Percentiles rank a stretch among this genome's conserved stretches.
These are phyloP conservation scores for Belonocnema kinseyi DNA, from an alignment of 1,140 invertebrate genomes.

Conservation along the genomic window DNA sequence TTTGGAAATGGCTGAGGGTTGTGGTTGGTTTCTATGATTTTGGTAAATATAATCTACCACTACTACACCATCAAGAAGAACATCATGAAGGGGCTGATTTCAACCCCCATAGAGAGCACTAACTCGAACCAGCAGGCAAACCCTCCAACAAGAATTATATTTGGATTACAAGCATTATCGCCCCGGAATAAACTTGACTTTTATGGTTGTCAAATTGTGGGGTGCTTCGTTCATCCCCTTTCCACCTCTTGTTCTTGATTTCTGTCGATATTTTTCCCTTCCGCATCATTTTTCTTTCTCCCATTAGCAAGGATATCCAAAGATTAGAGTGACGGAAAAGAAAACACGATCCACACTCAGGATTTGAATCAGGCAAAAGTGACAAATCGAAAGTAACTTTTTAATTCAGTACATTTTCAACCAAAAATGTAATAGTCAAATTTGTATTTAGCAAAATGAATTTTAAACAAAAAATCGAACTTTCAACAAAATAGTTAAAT, in stretches of 20 bases:
- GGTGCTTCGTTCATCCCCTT: slow-evolving; percentile 49
- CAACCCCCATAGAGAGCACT: slow-evolving; percentile 50
- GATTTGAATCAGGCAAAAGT: too few relatives aligned
- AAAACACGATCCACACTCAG: too few relatives aligned
- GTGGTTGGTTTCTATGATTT: slow-evolving; percentile 62
- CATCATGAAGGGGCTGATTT: slow-evolving; percentile 50
- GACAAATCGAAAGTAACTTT: too few relatives aligned
- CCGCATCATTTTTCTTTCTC: not conserved
- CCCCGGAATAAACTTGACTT: slow-evolving; percentile 74
- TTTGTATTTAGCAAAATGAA: too few relatives aligned
- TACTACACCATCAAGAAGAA: slow-evolving; percentile 40
- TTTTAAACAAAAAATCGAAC: too few relatives aligned
- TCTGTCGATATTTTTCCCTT: slow-evolving; percentile 26
- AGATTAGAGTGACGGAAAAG: slow-evolving; percentile 7
- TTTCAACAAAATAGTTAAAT: too few relatives aligned
- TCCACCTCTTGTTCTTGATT: slow-evolving; percentile 25
- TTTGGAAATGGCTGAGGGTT: slow-evolving; percentile 50
- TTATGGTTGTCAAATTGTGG: slow-evolving; percentile 67
- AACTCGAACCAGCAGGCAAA: slow-evolving; percentile 50
- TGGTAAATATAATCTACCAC: slow-evolving; percentile 46
- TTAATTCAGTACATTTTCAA: too few relatives aligned
- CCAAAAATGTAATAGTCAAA: too few relatives aligned
- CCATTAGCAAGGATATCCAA: not conserved
- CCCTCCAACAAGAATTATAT: slow-evolving; percentile 72
- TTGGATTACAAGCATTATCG: slow-evolving; percentile 76